These are phyloP conservation scores for Poeciliopsis turrubarensis DNA, from an alignment of 2,113 vertebrate species.

Conservation along the genomic window DNA sequence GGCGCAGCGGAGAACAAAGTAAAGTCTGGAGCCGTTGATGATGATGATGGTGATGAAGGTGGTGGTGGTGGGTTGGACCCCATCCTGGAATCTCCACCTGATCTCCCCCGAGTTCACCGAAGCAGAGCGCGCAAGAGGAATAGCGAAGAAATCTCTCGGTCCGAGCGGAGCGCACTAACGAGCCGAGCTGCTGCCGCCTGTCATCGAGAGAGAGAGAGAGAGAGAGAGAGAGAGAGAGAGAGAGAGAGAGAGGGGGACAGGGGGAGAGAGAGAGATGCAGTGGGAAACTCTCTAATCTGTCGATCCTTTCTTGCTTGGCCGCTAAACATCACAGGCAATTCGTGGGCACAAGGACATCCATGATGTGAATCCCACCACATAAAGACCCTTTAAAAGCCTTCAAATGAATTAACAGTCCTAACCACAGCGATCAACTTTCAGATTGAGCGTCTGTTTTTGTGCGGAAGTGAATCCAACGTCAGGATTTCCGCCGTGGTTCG, in stretches of 20 bases:
- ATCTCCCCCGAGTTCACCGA: slow-evolving; percentile 28
- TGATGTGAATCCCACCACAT: neutral
- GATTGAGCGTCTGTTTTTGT: no score
- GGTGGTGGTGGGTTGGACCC: slow-evolving; percentile 42
- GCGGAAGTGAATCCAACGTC: no score
- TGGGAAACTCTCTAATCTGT: slow-evolving; percentile 65
- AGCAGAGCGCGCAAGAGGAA: slow-evolving; percentile 21
- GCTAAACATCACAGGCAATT: slow-evolving; percentile 71
- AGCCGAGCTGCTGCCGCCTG: slow-evolving; percentile 37
- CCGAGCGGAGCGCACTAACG: slow-evolving; percentile 37
- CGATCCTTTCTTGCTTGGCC: slow-evolving; percentile 54
- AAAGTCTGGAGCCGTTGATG: slow-evolving; percentile 43
- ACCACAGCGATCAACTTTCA: no score
- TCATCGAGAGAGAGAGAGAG: slow-evolving; percentile 34
- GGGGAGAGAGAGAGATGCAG: slow-evolving; percentile 11
- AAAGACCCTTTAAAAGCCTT: no score
- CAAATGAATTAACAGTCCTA: no score
- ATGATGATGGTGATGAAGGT: neutral
- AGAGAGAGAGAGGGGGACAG: neutral
- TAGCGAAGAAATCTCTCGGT: slow-evolving; percentile 18
- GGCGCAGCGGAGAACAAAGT: slow-evolving; percentile 49
- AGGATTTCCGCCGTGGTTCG: no score
- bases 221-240: slow-evolving; percentile 4
- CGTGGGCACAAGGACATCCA: slow-evolving; percentile 26
- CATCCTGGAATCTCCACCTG: slow-evolving; percentile 50